phyloP scores from a whole-genome alignment of 2,113 vertebrate species.

The Bufo bufo region DNA sequence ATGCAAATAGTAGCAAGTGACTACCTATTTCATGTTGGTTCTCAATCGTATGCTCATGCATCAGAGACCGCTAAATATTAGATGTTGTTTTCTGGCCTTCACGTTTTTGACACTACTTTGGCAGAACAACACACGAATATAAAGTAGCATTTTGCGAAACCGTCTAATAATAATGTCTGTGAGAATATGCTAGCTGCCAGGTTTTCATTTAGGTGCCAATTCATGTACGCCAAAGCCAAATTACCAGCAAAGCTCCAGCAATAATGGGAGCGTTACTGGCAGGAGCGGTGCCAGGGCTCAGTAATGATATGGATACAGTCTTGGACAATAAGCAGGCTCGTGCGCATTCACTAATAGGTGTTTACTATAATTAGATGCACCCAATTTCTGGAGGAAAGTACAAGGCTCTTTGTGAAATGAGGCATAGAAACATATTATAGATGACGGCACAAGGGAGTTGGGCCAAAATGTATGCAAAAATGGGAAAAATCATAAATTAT shows the following conservation, averaged over 20 bases:
- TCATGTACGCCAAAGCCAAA: background rate
- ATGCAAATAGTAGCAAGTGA: background rate
- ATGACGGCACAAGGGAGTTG: background rate
- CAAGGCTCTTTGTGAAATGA: background rate
- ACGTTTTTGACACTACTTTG: background rate
- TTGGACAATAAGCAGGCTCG: background rate
- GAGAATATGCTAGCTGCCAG: background rate
- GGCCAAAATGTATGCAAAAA: background rate
- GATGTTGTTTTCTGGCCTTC: background rate
- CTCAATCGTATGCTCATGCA: background rate
- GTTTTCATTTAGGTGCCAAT: background rate
- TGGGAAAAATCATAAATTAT: background rate
- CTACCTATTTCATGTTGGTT: background rate
- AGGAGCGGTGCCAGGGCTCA: background rate
- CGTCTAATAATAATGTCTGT: background rate
- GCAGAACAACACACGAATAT: background rate
- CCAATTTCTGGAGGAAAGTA: background rate
- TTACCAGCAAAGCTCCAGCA: background rate
- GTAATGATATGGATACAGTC: background rate
- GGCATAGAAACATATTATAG: background rate
- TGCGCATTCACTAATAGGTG: background rate
- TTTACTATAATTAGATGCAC: slow-evolving; percentile 21
- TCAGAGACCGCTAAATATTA: background rate
- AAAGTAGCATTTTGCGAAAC: background rate
- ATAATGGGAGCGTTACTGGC: background rate